phyloP scores from a whole-genome alignment of 2,113 vertebrate species.

The Pogonocichla stellata region DNA sequence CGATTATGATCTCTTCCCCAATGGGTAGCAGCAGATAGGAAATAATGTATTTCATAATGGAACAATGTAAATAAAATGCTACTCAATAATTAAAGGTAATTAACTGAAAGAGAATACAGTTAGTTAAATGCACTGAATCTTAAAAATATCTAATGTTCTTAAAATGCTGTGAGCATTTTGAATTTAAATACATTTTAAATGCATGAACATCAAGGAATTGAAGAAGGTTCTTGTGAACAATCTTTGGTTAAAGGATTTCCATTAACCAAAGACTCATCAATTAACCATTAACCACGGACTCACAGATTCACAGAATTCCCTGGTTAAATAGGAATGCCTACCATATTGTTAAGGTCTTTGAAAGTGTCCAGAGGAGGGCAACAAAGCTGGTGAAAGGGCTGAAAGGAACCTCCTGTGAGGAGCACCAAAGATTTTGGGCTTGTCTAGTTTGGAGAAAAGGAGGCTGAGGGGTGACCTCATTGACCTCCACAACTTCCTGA shows the following conservation, averaged over 20 bases:
- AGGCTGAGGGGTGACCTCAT: neutral
- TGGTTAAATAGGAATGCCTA: neutral
- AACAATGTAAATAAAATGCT: conserved; percentile 15
- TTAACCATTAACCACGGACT: neutral
- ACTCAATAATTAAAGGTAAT: neutral
- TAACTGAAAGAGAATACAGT: conserved; percentile 28
- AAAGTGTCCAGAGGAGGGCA: neutral
- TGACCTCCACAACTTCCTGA: neutral
- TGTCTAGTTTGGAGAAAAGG: neutral
- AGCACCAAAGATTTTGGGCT: neutral
- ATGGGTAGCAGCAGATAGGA: neutral
- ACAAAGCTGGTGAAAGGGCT: neutral
- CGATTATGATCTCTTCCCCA: conserved; percentile 23
- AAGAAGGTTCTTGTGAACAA: neutral
- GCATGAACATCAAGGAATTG: neutral
- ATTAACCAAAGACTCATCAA: neutral
- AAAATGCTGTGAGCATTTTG: neutral
- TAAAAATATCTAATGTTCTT: neutral
- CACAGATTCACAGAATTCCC: neutral
- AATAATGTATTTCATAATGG: conserved; percentile 8
- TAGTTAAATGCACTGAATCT: neutral
- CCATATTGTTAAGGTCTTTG: neutral
- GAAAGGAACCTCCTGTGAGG: neutral
- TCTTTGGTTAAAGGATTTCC: neutral
- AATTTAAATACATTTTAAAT: neutral